A percentile compares a stretch with the other conserved stretches of the same genome.
These are phyloP conservation scores for Heteropelma amictum DNA, from an alignment of 2,888 invertebrate species.

Conservation along the genomic window DNA sequence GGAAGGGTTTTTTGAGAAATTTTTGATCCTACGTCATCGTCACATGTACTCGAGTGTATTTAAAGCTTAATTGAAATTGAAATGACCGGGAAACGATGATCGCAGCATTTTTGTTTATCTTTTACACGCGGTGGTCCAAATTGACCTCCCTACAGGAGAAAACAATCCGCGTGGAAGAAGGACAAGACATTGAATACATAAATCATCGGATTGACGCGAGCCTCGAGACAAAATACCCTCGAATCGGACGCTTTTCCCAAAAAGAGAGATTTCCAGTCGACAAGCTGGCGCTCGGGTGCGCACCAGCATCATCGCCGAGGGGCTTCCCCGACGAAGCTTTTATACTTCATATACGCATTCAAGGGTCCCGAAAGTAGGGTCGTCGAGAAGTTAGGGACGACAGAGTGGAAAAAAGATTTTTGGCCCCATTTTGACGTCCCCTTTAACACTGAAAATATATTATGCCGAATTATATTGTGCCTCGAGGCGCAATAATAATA, in stretches of 20 bases:
- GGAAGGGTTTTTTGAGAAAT: too few relatives aligned
- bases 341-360: neutral
- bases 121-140: too few relatives aligned
- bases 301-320: neutral
- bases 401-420: constrained; percentile 38
- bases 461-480: constrained; percentile 42
- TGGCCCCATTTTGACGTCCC: constrained; percentile 29
- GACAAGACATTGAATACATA: neutral
- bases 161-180: too few relatives aligned
- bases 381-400: constrained; percentile 1
- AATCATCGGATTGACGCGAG: neutral
- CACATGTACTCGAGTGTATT: too few relatives aligned
- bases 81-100: too few relatives aligned
- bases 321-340: constrained; percentile 5
- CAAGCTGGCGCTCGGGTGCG: too few relatives aligned
- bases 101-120: too few relatives aligned
- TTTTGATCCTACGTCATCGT: too few relatives aligned
- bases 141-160: too few relatives aligned
- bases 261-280: neutral
- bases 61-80: too few relatives aligned
- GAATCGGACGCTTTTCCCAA: neutral
- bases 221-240: neutral
- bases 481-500: constrained; percentile 38
- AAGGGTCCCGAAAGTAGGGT: constrained; percentile 5
- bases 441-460: constrained; percentile 44